Conservation (phyloP, 2,113 vertebrate species). For the Cebus imitator region DNA sequence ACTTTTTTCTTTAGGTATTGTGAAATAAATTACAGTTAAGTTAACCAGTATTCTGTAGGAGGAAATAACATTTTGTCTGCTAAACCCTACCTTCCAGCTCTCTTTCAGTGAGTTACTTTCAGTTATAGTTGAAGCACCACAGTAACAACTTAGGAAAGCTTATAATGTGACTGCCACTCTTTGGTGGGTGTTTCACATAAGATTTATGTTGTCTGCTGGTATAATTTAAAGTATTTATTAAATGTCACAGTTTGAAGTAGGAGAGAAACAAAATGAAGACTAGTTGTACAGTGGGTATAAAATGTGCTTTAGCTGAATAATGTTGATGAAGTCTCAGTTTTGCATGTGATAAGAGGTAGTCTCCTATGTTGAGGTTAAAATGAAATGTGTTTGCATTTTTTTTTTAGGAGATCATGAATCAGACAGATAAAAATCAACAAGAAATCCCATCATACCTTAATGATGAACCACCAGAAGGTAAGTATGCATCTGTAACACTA, state of each 20-base stretch:
- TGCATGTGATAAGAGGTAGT: neutral
- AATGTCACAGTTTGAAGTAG: neutral
- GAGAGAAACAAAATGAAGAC: neutral
- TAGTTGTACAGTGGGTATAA: too few species aligned
- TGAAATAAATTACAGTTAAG: conserved; percentile 32
- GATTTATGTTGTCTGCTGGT: neutral
- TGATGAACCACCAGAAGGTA: conserved; percentile 91
- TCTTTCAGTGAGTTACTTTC: neutral
- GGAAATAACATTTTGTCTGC: neutral
- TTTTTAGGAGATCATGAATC: conserved; percentile 91
- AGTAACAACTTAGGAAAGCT: neutral
- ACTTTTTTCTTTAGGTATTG: neutral
- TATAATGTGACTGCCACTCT: neutral
- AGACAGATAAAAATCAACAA: conserved; percentile 89
- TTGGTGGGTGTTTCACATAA: neutral
- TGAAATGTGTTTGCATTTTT: conserved; percentile 30
- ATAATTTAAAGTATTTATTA: conserved; percentile 11
- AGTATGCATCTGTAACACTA: neutral
- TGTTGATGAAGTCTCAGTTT: neutral
- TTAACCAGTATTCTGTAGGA: conserved; percentile 11
- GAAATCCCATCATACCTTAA: conserved; percentile 90
- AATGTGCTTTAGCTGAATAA: neutral
- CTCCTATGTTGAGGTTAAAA: neutral
- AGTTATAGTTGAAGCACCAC: neutral
- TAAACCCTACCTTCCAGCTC: neutral